phyloP scores from a whole-genome alignment of 2,113 vertebrate genomes.

The Scalopus aquaticus region DNA sequence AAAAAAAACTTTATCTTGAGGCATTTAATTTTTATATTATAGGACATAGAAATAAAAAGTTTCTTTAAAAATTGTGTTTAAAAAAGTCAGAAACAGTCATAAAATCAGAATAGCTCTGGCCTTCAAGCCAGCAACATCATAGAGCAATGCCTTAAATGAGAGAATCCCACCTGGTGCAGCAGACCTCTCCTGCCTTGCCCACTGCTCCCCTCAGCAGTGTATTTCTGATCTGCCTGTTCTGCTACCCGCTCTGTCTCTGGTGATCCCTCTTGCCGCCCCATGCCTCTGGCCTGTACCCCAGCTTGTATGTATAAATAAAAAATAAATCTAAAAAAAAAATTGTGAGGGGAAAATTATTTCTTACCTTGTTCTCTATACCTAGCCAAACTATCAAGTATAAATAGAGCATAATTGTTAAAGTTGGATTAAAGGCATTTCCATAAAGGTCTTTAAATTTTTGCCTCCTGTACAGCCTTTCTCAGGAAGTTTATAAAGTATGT shows the following conservation, averaged over 20 bases:
- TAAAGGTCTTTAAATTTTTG: background rate
- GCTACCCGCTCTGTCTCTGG: too few relatives aligned
- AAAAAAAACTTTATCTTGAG: background rate
- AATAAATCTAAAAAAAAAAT: too few relatives aligned
- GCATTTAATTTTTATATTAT: background rate
- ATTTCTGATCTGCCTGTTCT: too few relatives aligned
- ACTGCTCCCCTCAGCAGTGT: too few relatives aligned
- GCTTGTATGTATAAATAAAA: too few relatives aligned
- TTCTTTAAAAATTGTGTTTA: background rate
- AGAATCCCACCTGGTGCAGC: too few relatives aligned
- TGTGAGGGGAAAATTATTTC: background rate
- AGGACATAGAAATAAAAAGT: background rate
- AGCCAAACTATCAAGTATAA: background rate
- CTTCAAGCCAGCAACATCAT: background rate
- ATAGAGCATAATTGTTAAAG: background rate
- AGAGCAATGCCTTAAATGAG: background rate
- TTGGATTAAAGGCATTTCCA: background rate
- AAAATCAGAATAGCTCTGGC: background rate
- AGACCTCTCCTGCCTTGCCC: too few relatives aligned
- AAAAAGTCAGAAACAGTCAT: background rate
- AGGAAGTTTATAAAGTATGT: slow-evolving; percentile 1
- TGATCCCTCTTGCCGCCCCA: too few relatives aligned
- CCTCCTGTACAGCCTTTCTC: background rate
- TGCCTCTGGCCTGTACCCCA: too few relatives aligned
- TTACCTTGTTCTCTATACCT: background rate